These are phyloP conservation scores for Eurystomus gularis DNA, from an alignment of 2,113 vertebrate species.

Conservation along the genomic window DNA sequence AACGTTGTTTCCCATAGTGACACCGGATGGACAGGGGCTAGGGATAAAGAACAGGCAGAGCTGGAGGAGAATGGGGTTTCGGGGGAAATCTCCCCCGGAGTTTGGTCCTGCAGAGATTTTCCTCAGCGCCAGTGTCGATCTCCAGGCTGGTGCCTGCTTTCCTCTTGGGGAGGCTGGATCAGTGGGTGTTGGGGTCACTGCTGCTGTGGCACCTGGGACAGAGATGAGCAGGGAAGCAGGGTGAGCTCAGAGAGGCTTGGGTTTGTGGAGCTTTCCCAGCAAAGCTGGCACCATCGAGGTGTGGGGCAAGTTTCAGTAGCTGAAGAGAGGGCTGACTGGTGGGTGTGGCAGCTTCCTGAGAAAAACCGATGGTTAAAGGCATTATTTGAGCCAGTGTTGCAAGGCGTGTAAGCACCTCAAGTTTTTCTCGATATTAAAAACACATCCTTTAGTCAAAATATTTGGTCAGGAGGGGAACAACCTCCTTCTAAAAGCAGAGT, in stretches of 20 bases:
- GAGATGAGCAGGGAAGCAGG: neutral
- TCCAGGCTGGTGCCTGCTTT: neutral
- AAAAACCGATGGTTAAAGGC: neutral
- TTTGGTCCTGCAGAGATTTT: neutral
- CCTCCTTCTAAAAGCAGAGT: neutral
- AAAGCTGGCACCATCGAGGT: rapidly evolving
- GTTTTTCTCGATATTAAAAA: neutral
- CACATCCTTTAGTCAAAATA: neutral
- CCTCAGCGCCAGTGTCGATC: rapidly evolving
- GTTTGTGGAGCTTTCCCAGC: neutral
- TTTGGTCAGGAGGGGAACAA: neutral
- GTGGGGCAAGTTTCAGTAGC: neutral
- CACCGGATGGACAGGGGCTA: neutral
- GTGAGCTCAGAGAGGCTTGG: neutral
- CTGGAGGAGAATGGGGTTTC: neutral
- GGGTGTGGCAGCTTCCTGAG: slow-evolving; percentile 34
- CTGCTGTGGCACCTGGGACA: neutral
- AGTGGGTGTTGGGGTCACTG: neutral
- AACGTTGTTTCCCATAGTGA: neutral
- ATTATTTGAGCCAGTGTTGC: rapidly evolving
- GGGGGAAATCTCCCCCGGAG: neutral
- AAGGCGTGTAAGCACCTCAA: neutral
- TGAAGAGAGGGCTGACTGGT: neutral
- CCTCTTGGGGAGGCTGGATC: neutral
- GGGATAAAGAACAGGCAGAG: neutral